These are phyloP conservation scores for Agrotis segetum DNA, from an alignment of 2,888 invertebrate genomes.

Conservation along the genomic window DNA sequence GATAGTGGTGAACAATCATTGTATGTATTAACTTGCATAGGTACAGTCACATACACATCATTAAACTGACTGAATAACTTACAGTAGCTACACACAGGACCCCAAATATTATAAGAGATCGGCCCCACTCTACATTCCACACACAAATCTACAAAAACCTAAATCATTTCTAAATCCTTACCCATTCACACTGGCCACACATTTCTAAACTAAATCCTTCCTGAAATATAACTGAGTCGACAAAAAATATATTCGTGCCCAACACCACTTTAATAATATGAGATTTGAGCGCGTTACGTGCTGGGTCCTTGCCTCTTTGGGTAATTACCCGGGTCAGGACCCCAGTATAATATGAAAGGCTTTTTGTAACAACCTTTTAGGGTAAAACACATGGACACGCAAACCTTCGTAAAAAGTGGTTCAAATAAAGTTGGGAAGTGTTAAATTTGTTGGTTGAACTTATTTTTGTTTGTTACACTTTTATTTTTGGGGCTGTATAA, in stretches of 20 bases:
- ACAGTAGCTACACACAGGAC: too few species aligned
- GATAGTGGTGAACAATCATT: background rate
- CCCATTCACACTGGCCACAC: conserved; percentile 31
- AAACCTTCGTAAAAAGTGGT: conserved; percentile 47
- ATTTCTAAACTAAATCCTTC: conserved; percentile 52
- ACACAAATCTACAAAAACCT: conserved; percentile 24
- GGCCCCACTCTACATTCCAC: background rate
- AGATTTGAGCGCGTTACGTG: conserved; percentile 70
- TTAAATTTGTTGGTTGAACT: conserved; percentile 49
- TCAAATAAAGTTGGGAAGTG: conserved; percentile 40
- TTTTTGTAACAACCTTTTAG: conserved; percentile 58
- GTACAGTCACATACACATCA: too few species aligned
- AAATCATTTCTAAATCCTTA: conserved; percentile 40
- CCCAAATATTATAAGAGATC: background rate
- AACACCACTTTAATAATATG: conserved; percentile 65
- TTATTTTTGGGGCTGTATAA: conserved; percentile 12
- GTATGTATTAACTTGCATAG: background rate
- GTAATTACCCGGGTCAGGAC: conserved; percentile 67
- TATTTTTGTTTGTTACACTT: conserved; percentile 40
- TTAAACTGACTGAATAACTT: background rate
- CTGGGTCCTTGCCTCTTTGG: conserved; percentile 52
- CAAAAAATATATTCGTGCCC: conserved; percentile 64
- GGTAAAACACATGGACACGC: conserved; percentile 56
- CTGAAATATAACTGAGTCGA: conserved; percentile 54
- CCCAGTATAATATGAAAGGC: conserved; percentile 53